Conservation (phyloP, 2,888 invertebrate genomes). For the Drosophila macrothrix region DNA sequence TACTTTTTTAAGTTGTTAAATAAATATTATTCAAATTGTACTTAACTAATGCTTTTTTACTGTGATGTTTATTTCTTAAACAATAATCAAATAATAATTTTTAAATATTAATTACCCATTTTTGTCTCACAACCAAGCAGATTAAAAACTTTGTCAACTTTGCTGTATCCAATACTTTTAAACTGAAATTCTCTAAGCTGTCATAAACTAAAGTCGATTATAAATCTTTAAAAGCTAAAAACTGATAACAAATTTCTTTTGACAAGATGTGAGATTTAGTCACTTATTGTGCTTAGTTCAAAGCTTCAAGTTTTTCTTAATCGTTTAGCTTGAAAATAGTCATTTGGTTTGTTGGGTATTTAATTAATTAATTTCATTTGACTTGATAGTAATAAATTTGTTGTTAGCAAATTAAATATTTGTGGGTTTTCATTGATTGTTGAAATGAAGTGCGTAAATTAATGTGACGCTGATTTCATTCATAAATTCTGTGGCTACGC, state of each 20-base stretch:
- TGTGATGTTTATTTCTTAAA: neutral
- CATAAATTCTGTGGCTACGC: conserved; percentile 55
- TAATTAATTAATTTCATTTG: neutral
- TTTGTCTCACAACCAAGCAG: neutral
- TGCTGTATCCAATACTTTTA: neutral
- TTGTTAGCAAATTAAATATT: neutral
- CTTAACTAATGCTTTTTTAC: neutral
- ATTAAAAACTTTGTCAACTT: neutral
- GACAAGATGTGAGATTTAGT: neutral
- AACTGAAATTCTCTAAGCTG: neutral
- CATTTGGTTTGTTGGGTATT: neutral
- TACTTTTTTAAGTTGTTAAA: neutral
- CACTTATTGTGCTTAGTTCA: neutral
- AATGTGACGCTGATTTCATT: conserved; percentile 42
- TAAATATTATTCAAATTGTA: neutral
- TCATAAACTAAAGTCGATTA: neutral
- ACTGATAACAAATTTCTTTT: neutral
- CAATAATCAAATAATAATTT: neutral
- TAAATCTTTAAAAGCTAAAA: neutral
- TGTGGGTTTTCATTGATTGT: conserved; percentile 45
- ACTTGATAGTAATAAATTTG: neutral
- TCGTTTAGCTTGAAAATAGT: neutral
- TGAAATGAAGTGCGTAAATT: conserved; percentile 54
- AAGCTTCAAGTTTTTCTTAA: neutral
- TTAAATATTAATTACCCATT: neutral